phyloP scores from a whole-genome alignment of 1,140 invertebrate species.

The Eulimnadia texana region DNA sequence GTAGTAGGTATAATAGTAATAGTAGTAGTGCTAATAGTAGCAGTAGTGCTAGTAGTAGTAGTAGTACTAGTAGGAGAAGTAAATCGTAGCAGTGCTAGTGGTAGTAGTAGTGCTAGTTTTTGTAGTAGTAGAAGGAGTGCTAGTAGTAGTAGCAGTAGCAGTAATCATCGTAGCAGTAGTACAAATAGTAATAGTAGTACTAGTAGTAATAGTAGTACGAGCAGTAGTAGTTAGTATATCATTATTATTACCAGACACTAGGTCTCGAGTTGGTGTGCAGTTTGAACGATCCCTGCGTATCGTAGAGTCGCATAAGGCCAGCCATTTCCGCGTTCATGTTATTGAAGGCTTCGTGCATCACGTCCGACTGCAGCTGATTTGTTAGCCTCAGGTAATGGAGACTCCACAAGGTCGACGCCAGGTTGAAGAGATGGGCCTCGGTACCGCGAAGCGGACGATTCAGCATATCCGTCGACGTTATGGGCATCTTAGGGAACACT shows the following conservation, averaged over 20 bases:
- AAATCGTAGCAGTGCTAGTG: no score
- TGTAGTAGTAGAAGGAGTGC: no score
- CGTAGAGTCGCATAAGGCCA: slow-evolving; percentile 30
- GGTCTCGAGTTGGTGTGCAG: slow-evolving; percentile 32
- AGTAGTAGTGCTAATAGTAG: no score
- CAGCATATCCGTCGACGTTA: slow-evolving; percentile 23
- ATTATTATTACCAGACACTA: slow-evolving; percentile 38
- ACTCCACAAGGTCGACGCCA: slow-evolving; percentile 40
- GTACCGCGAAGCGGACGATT: slow-evolving; percentile 28
- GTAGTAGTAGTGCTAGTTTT: no score
- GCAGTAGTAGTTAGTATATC: no score
- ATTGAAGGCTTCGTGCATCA: slow-evolving; percentile 27
- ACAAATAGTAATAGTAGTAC: no score
- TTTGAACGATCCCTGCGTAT: slow-evolving; percentile 30
- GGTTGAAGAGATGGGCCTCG: slow-evolving; percentile 41
- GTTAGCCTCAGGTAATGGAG: slow-evolving; percentile 42
- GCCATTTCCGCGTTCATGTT: slow-evolving; percentile 33
- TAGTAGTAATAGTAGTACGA: no score
- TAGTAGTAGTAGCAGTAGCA: no score
- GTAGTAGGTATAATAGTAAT: no score
- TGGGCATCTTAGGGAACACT: slow-evolving; percentile 23
- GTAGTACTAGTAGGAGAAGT: no score
- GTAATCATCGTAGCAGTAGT: no score
- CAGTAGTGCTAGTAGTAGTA: no score
- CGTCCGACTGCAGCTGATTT: slow-evolving; percentile 34